A percentile compares a stretch with the other conserved stretches of the same genome.
phyloP scores from a whole-genome alignment of 1,140 invertebrate genomes.

The Drosophila bocqueti region DNA sequence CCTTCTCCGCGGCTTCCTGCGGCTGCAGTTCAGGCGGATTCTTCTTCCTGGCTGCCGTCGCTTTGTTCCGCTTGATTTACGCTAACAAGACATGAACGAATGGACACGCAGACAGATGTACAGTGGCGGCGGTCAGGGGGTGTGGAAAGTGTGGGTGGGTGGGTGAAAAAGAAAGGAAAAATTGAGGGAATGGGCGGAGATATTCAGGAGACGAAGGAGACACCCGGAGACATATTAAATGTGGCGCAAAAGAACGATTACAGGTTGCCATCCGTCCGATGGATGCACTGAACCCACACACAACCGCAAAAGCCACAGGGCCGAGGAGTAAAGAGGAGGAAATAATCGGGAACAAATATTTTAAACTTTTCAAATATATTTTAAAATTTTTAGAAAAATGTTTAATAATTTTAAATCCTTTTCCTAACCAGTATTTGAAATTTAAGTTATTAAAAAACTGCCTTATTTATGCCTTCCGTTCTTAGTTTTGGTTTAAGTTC shows the following conservation, averaged over 20 bases:
- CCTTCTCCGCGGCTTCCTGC: slow-evolving; percentile 5
- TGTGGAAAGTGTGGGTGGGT: not conserved
- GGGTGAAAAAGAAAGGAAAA: not conserved
- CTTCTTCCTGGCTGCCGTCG: slow-evolving; percentile 58
- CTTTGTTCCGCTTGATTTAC: slow-evolving; percentile 84
- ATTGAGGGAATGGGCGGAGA: not conserved
- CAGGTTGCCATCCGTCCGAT: slow-evolving; percentile 71
- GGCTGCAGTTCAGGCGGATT: slow-evolving; percentile 11
- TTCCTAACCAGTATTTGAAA: rapidly evolving
- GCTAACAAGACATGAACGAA: slow-evolving; percentile 83
- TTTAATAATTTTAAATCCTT: not conserved
- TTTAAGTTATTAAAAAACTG: not conserved
- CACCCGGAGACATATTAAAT: slow-evolving; percentile 82
- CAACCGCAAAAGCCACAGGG: slow-evolving; percentile 64
- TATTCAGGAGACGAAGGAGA: slow-evolving; percentile 39
- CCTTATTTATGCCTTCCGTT: not conserved
- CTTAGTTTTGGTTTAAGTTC: not conserved
- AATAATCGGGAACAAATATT: not conserved
- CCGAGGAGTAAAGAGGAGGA: slow-evolving; percentile 1
- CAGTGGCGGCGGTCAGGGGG: slow-evolving; percentile 16
- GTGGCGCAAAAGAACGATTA: slow-evolving; percentile 82
- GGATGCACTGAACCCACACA: slow-evolving; percentile 57
- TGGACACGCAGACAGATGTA: slow-evolving; percentile 67
- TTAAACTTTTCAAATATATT: not conserved
- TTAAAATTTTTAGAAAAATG: not conserved